Evolutionary conservation across 1,140 invertebrate species (phyloP), one percentile per base, ranked within the genome.

Genomic region (Ooceraea biroi): DNA sequence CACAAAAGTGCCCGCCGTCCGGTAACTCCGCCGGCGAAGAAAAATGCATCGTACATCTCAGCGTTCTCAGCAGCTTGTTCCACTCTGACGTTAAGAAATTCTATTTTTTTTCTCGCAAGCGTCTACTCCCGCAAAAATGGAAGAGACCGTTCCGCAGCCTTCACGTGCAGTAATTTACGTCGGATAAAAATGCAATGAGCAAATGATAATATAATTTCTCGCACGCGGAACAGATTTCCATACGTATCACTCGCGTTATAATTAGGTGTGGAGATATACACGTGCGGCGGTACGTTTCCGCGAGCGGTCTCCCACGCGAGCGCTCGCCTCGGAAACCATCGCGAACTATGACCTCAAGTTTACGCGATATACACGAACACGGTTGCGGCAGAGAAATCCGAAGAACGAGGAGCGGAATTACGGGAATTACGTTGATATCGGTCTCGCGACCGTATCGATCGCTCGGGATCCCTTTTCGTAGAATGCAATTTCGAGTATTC

Each of bases 401-500:
- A 80, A 80, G 65, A 80, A 80, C 76, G 72, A 74, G n/a, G 41
- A 65, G 72, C 48, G 82, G 58, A 77, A 83, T 83, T 83, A 83
- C 72, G 74, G 63, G 58, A 76, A 65, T 65, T 74, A 76, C 82
- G 58, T 77, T 83, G 60, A 83, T 77, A 78, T 77, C 80, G 36
- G 80, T 63, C 72, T 52, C 71, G 60, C 60, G 71, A 76, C 58
- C 58, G 52, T 83, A 76, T 77, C 71, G 73, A 76, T 83, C 71
- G 72, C 36, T 74, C 57, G 36, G 76, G 52, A 80, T 80, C 76
- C 36, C 58, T 80, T 80, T 71, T 25, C 25, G 50, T 58, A 71
- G 65, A 80, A 80, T 80, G 76, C 76, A 71, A 80, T 80, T 80
- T 80, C 65, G 76, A 80, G 25, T 80, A 80, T 80, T 80, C 65